Evolutionary conservation across 2,113 vertebrate species (phyloP), one percentile per base, ranked within the genome.

Genomic region (Natator depressus): DNA sequence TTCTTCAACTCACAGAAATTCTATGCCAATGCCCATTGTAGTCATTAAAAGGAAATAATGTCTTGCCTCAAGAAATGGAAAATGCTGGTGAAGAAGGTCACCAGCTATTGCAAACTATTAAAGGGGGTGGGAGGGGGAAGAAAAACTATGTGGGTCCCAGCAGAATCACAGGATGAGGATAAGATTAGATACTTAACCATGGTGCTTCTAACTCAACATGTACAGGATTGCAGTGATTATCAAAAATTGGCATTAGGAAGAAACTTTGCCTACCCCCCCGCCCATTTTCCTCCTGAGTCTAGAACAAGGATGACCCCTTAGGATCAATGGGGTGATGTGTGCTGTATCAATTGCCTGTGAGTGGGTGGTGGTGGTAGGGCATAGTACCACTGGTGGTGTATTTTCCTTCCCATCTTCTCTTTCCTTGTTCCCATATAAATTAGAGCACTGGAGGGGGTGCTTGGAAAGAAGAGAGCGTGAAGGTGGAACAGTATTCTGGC

Each of bases 31-130:
- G 91, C 92, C 84, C 84, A 93, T 55, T 95, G 79, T 91, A 85
- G n/a, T 81, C 46, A 80, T 53, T 69, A 95, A 91, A n/a, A 93
- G 75, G 83, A 96, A 96, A 91, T 82, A 88, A 93, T 92, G 85
- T 90, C 82, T 92, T 94, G 90, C 93, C 92, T 93, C 54, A 85
- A 97, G 94, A 95, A 89, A 96, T 84, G 81, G 84, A 95, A 96
- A 97, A 96, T 93, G 16, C 42, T 82, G 13, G 0, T 91, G 95
- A 92, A 88, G 92, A 95, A 90, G 75, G 90, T 94, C 91, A 87
- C n/a, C 49, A 89, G 50, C 31, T 88, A 87, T 91, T 91, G 35
- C 75, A 89, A 79, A 82, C 62, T 89, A 38, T 42, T 87, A 82
- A 82, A 89, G 55, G 92, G 42, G 42, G 89, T 10, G 49, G 10